phyloP scores from a whole-genome alignment of 2,888 invertebrate species.

The Plebejus argus region DNA sequence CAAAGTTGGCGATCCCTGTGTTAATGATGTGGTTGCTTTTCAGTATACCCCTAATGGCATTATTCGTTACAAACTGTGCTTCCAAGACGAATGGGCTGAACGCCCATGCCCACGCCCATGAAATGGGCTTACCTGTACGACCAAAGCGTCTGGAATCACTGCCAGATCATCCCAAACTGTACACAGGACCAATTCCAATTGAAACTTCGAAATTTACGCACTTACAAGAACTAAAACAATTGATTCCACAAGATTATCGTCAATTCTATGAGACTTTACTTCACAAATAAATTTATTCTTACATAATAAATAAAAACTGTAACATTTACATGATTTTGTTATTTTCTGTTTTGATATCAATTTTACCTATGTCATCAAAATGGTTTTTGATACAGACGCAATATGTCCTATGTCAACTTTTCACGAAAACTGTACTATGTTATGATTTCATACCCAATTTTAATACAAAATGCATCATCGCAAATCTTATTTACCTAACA shows the following conservation, averaged over 20 bases:
- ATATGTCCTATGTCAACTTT: background rate
- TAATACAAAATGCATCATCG: background rate
- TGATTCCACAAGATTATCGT: background rate
- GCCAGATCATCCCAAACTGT: background rate
- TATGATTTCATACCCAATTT: background rate
- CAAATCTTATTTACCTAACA: background rate
- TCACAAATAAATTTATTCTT: background rate
- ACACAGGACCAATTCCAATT: background rate
- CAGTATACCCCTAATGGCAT: background rate
- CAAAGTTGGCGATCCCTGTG: background rate
- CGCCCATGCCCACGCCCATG: too few species aligned
- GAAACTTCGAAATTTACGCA: background rate
- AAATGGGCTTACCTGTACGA: background rate
- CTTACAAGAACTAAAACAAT: background rate
- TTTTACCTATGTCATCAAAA: background rate
- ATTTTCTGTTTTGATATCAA: background rate
- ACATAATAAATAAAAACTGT: background rate
- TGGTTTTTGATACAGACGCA: background rate
- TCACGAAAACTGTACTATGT: background rate
- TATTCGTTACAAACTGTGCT: background rate
- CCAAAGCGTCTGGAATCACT: background rate
- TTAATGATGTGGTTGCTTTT: background rate
- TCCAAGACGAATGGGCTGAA: background rate
- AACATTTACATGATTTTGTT: background rate
- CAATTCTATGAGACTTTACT: background rate